Evolutionary conservation across 1,140 invertebrate species (phyloP), one percentile per base, ranked within the genome.

Genomic region (Triops longicaudatus): DNA sequence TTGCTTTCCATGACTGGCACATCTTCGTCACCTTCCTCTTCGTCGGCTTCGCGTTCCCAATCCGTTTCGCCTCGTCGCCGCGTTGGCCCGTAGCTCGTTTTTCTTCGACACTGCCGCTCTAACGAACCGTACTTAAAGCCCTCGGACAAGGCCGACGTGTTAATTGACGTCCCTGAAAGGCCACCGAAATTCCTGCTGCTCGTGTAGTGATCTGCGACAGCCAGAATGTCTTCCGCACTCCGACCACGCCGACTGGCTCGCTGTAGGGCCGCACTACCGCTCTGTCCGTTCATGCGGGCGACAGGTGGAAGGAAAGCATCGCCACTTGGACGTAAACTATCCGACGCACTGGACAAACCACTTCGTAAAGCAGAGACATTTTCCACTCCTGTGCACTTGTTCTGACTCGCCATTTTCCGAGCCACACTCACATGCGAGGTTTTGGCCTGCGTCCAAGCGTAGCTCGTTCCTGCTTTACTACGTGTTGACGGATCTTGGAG

Each of bases 11-110:
- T 27, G 41, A 26, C 44, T 28, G n/a, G 26, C 12, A 37, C 12
- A 26, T 80, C 73, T 26, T 73, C 76, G 17, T 50, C 73, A 14
- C 72, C 42, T 31, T 78, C 78, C 42, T 78, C 78, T 37, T 78
- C 78, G 72, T 78, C 78, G 26, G 28, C 74, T 72, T 78, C 78
- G 6, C 75, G 74, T 26, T 78, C 78, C 78, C 78, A 78, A 44
- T 78, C 78, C 22, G 75, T 78, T 44, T 78, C 78, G 22, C 78
- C 78, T 37, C 75, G 42, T 37, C 78, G 78, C 43, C 74, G 73
- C 26, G 76, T 28, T 26, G 37, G 71, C 5, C 17, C 44, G 27
- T 71, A 41, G 63, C 43, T 73, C 63, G 37, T 26, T 63, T 44
- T 31, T 74, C 78, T 74, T 17, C 78, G 26, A 26, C 78, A 31